Percentiles rank a stretch among this genome's conserved stretches.
Evolutionary conservation across 2,888 invertebrate genomes (phyloP).

Genomic region (Dione vanillae): DNA sequence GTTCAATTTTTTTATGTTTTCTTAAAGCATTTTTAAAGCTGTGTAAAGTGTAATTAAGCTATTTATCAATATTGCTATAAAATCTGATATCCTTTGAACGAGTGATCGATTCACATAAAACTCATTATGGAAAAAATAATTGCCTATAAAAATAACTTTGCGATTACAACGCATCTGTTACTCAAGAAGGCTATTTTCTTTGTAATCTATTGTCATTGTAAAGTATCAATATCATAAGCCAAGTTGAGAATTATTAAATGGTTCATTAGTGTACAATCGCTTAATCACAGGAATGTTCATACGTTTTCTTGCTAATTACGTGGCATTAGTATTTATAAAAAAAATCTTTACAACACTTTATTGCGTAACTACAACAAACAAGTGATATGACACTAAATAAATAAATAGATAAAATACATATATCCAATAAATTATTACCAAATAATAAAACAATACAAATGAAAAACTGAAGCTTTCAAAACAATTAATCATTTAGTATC

Average conservation of each 20-base stretch:
- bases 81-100: constrained; percentile 37
- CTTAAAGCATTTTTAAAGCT: too few relatives aligned
- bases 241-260: constrained; percentile 16
- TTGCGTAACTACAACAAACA: too few relatives aligned
- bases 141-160: constrained; percentile 45
- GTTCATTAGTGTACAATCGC: constrained; percentile 29
- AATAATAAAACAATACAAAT: too few relatives aligned
- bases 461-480: background rate
- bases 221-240: constrained; percentile 19
- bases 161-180: constrained; percentile 31
- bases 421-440: too few relatives aligned
- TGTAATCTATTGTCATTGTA: constrained; percentile 31
- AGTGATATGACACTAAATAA: too few relatives aligned
- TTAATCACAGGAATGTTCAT: constrained; percentile 18
- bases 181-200: constrained; percentile 35
- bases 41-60: constrained; percentile 41
- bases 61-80: constrained; percentile 41
- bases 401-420: too few relatives aligned
- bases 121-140: constrained; percentile 41
- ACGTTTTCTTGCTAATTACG: background rate
- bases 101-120: constrained; percentile 38
- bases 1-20: too few relatives aligned
- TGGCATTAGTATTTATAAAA: background rate
- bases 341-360: background rate
- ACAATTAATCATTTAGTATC: background rate